phyloP scores from a whole-genome alignment of 2,888 invertebrate species.

The Nowickia ferox region DNA sequence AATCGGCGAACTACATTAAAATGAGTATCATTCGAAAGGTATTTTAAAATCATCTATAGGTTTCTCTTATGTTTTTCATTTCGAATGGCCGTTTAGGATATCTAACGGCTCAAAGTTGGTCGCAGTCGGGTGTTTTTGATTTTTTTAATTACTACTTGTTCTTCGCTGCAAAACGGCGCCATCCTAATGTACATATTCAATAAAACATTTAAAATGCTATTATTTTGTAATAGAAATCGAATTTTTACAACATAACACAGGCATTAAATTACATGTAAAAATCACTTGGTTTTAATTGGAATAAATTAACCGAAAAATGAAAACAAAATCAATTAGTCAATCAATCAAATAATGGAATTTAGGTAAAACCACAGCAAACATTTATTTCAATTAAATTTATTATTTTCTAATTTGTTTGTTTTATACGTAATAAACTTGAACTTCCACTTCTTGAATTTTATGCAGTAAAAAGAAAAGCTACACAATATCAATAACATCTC shows the following conservation, averaged over 20 bases:
- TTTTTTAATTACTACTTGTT: no score
- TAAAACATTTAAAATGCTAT: not conserved
- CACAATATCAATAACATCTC: no score
- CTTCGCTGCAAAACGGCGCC: not conserved
- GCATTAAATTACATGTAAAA: slow-evolving; percentile 41
- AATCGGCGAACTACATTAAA: no score
- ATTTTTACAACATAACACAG: slow-evolving; percentile 35
- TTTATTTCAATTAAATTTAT: not conserved
- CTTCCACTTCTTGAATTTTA: slow-evolving; percentile 17
- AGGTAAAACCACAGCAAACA: not conserved
- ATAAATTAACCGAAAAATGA: slow-evolving; percentile 25
- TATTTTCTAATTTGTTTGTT: not conserved
- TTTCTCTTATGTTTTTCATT: no score
- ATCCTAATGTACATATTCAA: not conserved
- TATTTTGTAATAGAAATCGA: slow-evolving; percentile 26
- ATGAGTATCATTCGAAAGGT: no score
- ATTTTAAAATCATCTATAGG: no score
- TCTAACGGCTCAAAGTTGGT: no score
- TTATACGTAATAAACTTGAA: slow-evolving; percentile 23
- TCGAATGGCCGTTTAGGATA: no score
- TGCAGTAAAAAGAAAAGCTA: no score
- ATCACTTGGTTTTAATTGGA: slow-evolving; percentile 28
- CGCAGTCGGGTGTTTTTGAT: no score
- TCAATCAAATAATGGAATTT: slow-evolving; percentile 31
- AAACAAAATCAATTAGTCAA: slow-evolving; percentile 1